Conservation (phyloP, 2,888 invertebrate genomes). For the Luffia ferchaultella region DNA sequence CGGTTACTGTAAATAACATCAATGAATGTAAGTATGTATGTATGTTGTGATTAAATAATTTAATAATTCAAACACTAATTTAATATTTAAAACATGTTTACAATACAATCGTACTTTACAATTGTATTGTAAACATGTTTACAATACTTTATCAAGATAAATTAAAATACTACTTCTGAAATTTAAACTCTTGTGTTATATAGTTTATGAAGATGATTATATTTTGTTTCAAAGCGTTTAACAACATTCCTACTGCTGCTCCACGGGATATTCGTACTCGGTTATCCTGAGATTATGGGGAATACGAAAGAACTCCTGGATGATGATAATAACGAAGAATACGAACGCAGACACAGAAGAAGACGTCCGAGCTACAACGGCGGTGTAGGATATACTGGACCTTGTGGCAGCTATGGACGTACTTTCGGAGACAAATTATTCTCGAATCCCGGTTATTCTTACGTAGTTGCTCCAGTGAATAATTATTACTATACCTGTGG, state of each 20-base stretch:
- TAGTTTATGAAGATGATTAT: no score
- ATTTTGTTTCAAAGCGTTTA: not conserved
- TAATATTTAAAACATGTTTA: no score
- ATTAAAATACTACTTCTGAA: no score
- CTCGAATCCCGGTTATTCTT: constrained; percentile 29
- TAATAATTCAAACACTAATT: no score
- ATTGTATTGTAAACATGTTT: no score
- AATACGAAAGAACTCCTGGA: constrained; percentile 29
- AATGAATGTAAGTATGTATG: no score
- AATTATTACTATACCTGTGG: constrained; percentile 52
- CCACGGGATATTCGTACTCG: not conserved
- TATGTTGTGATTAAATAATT: no score
- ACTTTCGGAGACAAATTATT: constrained; percentile 34
- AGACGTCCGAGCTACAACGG: constrained; percentile 26
- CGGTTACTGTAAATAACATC: no score
- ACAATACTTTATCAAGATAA: no score
- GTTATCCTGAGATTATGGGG: constrained; percentile 3
- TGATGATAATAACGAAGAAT: constrained; percentile 30
- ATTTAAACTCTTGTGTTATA: no score
- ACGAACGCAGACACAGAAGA: constrained; percentile 34
- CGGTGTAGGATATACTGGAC: constrained; percentile 27
- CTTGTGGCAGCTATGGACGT: constrained; percentile 32
- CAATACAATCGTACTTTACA: no score
- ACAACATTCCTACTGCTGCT: not conserved
- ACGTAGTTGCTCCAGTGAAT: constrained; percentile 45